Percentiles rank a stretch among this genome's conserved stretches.
These are phyloP conservation scores for Ophioderma brevispina DNA, from an alignment of 35 echinoderm and acorn worm genomes.

Conservation along the genomic window DNA sequence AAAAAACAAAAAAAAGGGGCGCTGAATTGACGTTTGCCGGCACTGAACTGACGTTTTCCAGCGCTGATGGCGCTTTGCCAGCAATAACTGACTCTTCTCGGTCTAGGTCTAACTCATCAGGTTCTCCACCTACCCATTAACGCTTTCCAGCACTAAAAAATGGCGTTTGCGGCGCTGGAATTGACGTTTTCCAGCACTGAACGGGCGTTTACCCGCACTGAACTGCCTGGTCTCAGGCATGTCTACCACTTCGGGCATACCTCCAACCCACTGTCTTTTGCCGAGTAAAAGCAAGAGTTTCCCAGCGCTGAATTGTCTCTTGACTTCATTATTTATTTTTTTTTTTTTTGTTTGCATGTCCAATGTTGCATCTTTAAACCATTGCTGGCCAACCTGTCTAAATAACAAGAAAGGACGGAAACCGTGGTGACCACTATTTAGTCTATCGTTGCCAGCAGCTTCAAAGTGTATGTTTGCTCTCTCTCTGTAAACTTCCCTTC, in stretches of 20 bases:
- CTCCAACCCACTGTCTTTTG: not conserved
- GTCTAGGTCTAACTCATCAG: not conserved
- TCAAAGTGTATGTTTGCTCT: no score
- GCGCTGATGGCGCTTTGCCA: not conserved
- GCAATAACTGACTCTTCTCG: not conserved
- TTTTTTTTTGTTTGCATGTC: no score
- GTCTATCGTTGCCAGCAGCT: no score
- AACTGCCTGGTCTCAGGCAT: not conserved
- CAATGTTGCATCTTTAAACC: not conserved
- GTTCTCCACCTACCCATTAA: not conserved
- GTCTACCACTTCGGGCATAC: not conserved
- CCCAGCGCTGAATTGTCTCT: not conserved
- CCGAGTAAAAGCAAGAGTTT: not conserved
- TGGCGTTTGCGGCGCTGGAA: not conserved
- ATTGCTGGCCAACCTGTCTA: not conserved
- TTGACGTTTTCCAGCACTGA: not conserved
- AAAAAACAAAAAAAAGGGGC: no score
- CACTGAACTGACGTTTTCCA: not conserved
- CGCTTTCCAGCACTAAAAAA: not conserved
- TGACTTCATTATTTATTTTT: not conserved
- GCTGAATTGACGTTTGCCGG: not conserved
- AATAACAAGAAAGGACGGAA: not conserved
- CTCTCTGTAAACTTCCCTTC: no score
- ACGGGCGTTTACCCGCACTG: not conserved
- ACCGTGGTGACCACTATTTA: no score